phyloP scores from a whole-genome alignment of 2,797 vertebrate species.

The Hippopotamyrus pictus region DNA sequence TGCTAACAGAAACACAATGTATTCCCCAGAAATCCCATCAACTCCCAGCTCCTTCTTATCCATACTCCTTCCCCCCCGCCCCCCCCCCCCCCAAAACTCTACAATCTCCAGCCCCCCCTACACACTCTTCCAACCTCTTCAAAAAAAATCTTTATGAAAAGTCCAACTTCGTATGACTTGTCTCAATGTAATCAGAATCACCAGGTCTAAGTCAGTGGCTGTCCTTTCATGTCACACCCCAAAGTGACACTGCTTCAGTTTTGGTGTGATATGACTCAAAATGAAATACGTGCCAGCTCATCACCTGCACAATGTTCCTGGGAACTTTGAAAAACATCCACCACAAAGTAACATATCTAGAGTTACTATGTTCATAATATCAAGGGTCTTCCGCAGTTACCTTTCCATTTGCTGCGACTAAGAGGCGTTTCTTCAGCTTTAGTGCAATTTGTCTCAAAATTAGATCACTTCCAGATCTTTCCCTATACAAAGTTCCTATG shows the following conservation, averaged over 20 bases:
- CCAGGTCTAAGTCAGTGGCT: background rate
- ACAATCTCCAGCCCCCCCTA: background rate
- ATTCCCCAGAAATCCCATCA: background rate
- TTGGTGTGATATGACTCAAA: background rate
- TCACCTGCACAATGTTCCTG: background rate
- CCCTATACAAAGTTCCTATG: background rate
- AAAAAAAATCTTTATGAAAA: background rate
- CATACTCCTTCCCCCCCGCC: background rate
- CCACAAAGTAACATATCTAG: background rate
- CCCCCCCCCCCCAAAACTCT: background rate
- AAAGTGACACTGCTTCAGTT: background rate
- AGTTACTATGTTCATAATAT: background rate
- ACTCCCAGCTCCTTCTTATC: background rate
- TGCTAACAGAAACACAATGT: background rate
- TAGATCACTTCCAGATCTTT: background rate
- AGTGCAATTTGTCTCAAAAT: background rate
- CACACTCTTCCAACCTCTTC: background rate
- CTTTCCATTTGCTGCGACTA: background rate
- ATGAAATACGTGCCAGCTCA: background rate
- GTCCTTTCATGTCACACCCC: background rate
- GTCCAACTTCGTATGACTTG: background rate
- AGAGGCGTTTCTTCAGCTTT: background rate
- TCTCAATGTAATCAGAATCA: background rate
- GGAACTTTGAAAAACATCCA: background rate
- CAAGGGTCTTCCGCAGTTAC: background rate